Base-by-base conservation (phyloP, 2,113 vertebrate species). In the Ploceus nigricollis region DNA sequence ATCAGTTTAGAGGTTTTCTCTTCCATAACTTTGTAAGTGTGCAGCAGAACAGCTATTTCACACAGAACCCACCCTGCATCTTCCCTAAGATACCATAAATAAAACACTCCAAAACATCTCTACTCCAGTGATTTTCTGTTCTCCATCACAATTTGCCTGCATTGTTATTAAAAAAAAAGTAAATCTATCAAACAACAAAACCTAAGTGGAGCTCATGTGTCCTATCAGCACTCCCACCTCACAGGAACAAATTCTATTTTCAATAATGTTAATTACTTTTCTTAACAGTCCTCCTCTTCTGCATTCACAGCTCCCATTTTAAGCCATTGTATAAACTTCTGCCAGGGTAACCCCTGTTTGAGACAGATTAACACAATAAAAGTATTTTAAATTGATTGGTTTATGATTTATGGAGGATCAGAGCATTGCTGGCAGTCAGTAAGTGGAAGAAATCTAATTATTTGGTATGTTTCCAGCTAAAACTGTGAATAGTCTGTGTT, bases 161-260 rank as follows among this genome's bases (percentile, higher is more conserved):
- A 9, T 48, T 70, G 20, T 87, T 92, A 79, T 84, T 66, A 27
- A 57, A 70, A 78, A 70, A 53, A 64, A 63, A 39, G 23, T 30
- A 73, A 73, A 33, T 18, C 71, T 75, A 68, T 80, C 70, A 44
- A 50, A 86, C 40, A 85, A 37, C 72, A 79, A 91, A 93, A 87
- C 30, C 18, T 50, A 80, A 88, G 64, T 30, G 28, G 51, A 86
- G 64, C 31, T 82, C 40, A 31, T 63, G 35, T 71, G 70, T 53
- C 93, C 76, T 87, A 40, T 88, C 76, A 65, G 56, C 72, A 79
- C 90, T 93, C 94, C 82, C 79, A 93, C 91, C 69, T 89, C 72
- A 45, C 87, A 90, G 79, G 85, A 96, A 82, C 79, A 86, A 81
- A 47, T 57, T 63, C 82, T 89, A 39, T 92, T 95, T 92, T 90